Conservation (phyloP, 2,797 vertebrate species). For the Adrianichthys oophorus region DNA sequence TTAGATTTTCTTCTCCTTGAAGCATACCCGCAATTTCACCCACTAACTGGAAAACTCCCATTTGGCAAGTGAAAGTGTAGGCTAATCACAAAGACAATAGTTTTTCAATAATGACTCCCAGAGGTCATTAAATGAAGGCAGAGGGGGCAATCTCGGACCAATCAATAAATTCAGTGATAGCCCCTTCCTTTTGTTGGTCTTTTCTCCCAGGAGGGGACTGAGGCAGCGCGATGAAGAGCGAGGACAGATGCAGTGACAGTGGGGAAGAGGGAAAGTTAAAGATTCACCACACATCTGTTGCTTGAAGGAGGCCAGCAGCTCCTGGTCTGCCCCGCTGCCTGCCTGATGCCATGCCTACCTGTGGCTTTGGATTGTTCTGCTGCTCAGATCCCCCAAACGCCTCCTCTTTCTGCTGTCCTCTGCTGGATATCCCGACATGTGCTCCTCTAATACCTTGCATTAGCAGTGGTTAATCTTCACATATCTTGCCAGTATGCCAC, state of each 20-base stretch:
- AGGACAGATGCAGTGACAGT: slow-evolving; percentile 79
- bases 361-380: slow-evolving; percentile 51
- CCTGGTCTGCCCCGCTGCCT: slow-evolving; percentile 53
- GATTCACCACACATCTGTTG: slow-evolving; percentile 85
- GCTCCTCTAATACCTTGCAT: slow-evolving; percentile 4
- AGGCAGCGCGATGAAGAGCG: slow-evolving; percentile 17
- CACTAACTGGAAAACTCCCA: slow-evolving; percentile 62
- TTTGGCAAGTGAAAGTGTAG: slow-evolving; percentile 59
- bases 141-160: slow-evolving; percentile 58
- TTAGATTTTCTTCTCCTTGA: slow-evolving; percentile 15
- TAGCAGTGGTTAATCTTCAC: background rate
- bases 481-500: slow-evolving; percentile 17
- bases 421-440: slow-evolving; percentile 11
- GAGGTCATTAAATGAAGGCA: slow-evolving; percentile 76
- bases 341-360: slow-evolving; percentile 62
- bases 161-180: slow-evolving; percentile 81
- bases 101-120: slow-evolving; percentile 72
- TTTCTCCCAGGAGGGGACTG: slow-evolving; percentile 61
- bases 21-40: slow-evolving; percentile 23
- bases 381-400: slow-evolving; percentile 61
- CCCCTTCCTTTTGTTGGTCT: slow-evolving; percentile 58
- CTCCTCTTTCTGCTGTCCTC: slow-evolving; percentile 26
- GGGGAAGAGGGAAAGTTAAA: slow-evolving; percentile 75
- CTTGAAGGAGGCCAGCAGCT: slow-evolving; percentile 61
- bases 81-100: slow-evolving; percentile 68